Evolutionary conservation across 2,888 invertebrate genomes (phyloP).

Genomic region (Apotomis turbidana): DNA sequence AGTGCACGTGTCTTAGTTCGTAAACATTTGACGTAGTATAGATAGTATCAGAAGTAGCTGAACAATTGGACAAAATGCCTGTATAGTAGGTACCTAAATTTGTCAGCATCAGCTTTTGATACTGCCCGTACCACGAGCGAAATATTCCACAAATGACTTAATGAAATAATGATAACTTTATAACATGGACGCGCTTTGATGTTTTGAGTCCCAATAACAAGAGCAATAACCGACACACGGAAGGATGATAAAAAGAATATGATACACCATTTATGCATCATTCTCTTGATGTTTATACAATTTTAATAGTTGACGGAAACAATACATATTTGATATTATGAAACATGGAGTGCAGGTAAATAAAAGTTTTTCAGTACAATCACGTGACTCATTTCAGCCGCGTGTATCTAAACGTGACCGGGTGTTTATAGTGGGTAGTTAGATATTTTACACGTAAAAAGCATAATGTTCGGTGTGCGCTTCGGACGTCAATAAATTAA

Average conservation of each 20-base stretch:
- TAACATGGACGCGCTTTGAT: too few relatives aligned
- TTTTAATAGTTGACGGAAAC: too few relatives aligned
- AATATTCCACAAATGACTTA: not conserved
- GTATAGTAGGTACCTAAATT: not conserved
- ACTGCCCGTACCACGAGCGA: not conserved
- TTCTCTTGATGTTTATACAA: not conserved
- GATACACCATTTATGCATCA: not conserved
- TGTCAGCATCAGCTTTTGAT: not conserved
- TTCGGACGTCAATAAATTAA: conserved; percentile 16
- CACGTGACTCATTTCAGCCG: not conserved
- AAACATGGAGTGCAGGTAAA: not conserved
- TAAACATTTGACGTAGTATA: too few relatives aligned
- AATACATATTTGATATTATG: too few relatives aligned
- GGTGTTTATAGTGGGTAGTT: not conserved
- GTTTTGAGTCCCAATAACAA: not conserved
- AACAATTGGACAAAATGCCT: too few relatives aligned
- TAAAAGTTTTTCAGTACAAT: not conserved
- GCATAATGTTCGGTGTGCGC: conserved; percentile 2
- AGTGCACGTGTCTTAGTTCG: conserved; percentile 3
- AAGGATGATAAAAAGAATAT: not conserved
- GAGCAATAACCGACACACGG: not conserved
- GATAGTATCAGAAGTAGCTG: too few relatives aligned
- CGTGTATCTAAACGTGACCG: not conserved
- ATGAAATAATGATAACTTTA: not conserved
- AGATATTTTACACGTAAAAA: not conserved